Base-by-base conservation (phyloP, 2,113 vertebrate genomes). In the Ranitomeya imitator region DNA sequence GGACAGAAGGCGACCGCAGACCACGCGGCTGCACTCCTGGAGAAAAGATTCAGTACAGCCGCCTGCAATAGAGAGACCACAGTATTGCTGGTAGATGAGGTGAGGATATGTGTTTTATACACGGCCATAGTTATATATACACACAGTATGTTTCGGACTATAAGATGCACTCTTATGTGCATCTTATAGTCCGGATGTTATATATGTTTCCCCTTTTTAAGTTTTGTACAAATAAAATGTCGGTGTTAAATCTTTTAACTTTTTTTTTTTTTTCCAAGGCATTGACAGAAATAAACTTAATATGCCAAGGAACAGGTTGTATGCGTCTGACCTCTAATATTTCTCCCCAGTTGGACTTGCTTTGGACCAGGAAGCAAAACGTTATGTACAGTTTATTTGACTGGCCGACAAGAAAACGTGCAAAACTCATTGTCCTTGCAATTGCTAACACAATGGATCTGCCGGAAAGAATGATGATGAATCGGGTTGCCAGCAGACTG, bases 381-480 rank as follows among this genome's bases (percentile, higher is more conserved):
- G 95, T 99, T 26, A 95, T 99, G 96, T 99, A 99, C 91, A 98
- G 97, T 85, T 95, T 99, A 83, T 99, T 99, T 83, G 97, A 99
- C 88, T 99, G 98, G 98, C 98, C 98, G 1, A 96, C 96, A 18
- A 94, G 96, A 6, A 96, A 95, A 19, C 93, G 96, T 45, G 96
- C 98, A 26, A 96, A 90, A 83, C 93, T 99, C 85, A 97, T 99
- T 89, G 97, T 99, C 31, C 93, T 99, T 91, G 95, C 98, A 82
- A 97, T 99, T 69, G 98, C 98, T 76, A 99, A 99, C 94, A 99
- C 98, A 61, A 99, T 99, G 98, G 98, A 99, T 93, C 94, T 99
- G 85, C 98, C 98, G 0, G 98, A 99, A 93, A 96, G 98, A 90
- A 97, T 99, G 91, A 97, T 99, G 98, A 97, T 99, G 92, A 99